These are phyloP conservation scores for Epirrita christyi DNA, from an alignment of 2,888 invertebrate genomes.

Conservation along the genomic window DNA sequence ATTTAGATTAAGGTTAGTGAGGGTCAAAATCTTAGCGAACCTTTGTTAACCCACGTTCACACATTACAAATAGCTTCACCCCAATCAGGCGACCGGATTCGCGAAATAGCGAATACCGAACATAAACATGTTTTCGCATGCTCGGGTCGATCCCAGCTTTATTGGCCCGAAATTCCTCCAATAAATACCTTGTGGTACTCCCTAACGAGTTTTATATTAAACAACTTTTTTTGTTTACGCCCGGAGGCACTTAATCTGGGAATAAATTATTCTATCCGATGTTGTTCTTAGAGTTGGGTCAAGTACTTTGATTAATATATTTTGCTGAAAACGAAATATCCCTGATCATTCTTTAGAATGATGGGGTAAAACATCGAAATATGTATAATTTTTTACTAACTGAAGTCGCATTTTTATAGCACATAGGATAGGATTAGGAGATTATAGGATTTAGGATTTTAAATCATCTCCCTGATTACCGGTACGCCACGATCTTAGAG, in stretches of 20 bases:
- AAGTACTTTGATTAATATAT: neutral
- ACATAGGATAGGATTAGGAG: too few relatives aligned
- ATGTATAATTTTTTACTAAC: too few relatives aligned
- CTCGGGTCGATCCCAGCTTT: conserved; percentile 30
- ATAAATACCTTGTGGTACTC: conserved; percentile 40
- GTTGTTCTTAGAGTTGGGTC: neutral
- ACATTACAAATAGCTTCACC: neutral
- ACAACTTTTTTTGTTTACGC: conserved; percentile 38
- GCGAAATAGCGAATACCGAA: conserved; percentile 16
- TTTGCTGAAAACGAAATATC: neutral
- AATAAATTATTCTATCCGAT: conserved; percentile 17
- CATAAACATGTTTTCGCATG: conserved; percentile 41
- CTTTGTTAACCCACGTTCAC: neutral
- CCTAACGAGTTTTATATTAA: conserved; percentile 34
- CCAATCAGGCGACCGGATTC: neutral
- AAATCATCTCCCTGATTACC: conserved; percentile 1
- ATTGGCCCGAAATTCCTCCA: conserved; percentile 45
- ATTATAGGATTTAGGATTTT: too few relatives aligned
- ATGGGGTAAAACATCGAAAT: neutral
- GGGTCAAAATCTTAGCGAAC: neutral
- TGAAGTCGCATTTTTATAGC: too few relatives aligned
- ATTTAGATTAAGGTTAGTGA: neutral
- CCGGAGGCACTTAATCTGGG: conserved; percentile 10
- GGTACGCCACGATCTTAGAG: conserved; percentile 3
- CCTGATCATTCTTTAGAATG: neutral